Evolutionary conservation across 2,113 vertebrate species (phyloP), one percentile per base, ranked within the genome.

Genomic region (Quiscalus mexicanus): DNA sequence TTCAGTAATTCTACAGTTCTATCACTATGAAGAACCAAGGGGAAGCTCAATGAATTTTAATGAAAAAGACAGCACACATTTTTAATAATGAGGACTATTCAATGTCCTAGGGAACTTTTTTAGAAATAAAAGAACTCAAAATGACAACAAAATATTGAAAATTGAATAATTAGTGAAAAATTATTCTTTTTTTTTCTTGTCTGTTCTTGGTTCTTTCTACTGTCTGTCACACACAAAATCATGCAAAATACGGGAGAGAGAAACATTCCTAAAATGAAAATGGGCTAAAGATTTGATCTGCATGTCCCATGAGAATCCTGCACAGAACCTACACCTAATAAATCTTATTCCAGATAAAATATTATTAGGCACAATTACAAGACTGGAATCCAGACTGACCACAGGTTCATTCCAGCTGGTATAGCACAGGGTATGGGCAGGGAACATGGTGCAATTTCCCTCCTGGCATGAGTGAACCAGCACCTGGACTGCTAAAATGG

Each of bases 181-280:
- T 9, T 56, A 31, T 23, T 68, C 1, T 39, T 71, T 44, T 41
- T 45, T 47, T 75, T 81, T 3, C 11, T 56, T 71, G 3, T 56
- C 12, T 68, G 1, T 79, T 76, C 39, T 82, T 45, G 30, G 6
- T 82, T 89, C 56, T 44, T 71, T 64, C 18, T 69, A 53, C 35
- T 83, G n/a, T 47, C 33, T 67, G 19, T 45, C 68, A 78, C 17
- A 64, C 11, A 77, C 5, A 74, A 45, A 73, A 84, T 64, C 49
- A 55, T 18, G 56, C 7, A 73, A 76, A 92, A 53, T 16, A 82
- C 12, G 84, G 33, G 45, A 83, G 42, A 87, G 17, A 81, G 16
- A 93, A 92, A 87, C 13, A 55, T n/a, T 45, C 22, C 59, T 53
- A 62, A 94, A 78, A 64, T 33, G 19, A 91, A 97, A 92, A 59